Base-by-base conservation (phyloP, 2,888 invertebrate species). In the Drosophila nr. perissopoda region DNA sequence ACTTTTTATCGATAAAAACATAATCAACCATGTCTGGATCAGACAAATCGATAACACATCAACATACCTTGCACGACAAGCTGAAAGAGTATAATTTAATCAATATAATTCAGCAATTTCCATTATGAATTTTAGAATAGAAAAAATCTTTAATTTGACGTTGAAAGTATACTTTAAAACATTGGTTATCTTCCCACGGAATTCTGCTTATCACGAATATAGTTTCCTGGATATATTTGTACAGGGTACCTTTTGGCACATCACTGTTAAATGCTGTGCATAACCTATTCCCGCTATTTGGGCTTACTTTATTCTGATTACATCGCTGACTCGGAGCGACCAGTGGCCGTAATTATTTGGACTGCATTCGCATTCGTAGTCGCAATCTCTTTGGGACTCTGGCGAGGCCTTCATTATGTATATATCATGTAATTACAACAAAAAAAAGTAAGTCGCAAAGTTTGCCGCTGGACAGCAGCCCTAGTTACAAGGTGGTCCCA, bases 401-500 rank as follows among this genome's bases (percentile, higher is more conserved):
- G 45, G 34, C 36, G 57, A 80, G 72, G 57, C 60, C 82, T 82
- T 83, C 90, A 89, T 83, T 87, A 89, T 87, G 83, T 80, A 89
- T 80, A 89, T 73, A 82, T 84, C 89, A 89, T 89, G 86, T 89
- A 83, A 83, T 83, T 87, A 89, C 87, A 89, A 87, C 1, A 29
- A 29, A 51, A 10, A 49, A n/a, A 51, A n/a, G 0, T 48, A 65
- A 61, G 64, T 53, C 69, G 33, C 53, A 25, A 56, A 59, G 49
- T 42, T 13, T 25, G 51, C 42, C 45, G 34, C 51, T 40, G 75
- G 73, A 59, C 78, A 61, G 13, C n/a, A 48, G 56, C 11, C 54
- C 42, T 29, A 40, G 45, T 52, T 58, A 18, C 84, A 57, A 78
- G 89, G 89, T 89, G 87, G 89, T 83, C 84, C 74, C 70, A 67